A percentile compares a stretch with the other conserved stretches of the same genome.
Conservation (phyloP, 2,113 vertebrate genomes). For the Thalassoma bifasciatum region DNA sequence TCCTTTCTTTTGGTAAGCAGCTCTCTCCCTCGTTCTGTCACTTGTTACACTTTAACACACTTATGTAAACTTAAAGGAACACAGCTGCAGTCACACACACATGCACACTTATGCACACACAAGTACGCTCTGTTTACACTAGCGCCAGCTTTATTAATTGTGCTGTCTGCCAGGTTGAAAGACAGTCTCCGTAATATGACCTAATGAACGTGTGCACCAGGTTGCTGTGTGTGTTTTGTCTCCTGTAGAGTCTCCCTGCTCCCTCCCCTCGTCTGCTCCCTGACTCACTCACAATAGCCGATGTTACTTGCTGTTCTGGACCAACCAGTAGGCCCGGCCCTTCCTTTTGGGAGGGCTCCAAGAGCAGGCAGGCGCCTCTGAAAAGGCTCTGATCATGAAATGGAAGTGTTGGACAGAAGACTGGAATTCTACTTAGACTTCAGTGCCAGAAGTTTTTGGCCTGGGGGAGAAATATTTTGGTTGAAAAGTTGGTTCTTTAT, state of each 20-base stretch:
- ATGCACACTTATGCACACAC: slow-evolving; percentile 11
- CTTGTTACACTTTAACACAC: slow-evolving; percentile 29
- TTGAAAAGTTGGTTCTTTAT: neutral
- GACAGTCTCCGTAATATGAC: slow-evolving; percentile 52
- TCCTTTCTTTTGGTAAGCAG: neutral
- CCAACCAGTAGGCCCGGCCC: slow-evolving; percentile 57
- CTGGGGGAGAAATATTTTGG: slow-evolving; percentile 1
- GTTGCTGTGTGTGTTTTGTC: slow-evolving; percentile 48
- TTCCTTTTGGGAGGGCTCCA: slow-evolving; percentile 60
- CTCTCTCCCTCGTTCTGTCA: slow-evolving; percentile 3
- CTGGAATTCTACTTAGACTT: slow-evolving; percentile 25
- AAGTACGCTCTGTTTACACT: slow-evolving; percentile 45
- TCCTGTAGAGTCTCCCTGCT: slow-evolving; percentile 18
- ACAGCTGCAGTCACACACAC: slow-evolving; percentile 26
- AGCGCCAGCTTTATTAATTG: slow-evolving; percentile 47
- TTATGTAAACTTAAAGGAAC: slow-evolving; percentile 41
- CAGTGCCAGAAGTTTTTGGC: slow-evolving; percentile 1
- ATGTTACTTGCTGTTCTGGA: slow-evolving; percentile 68
- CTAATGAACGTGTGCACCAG: slow-evolving; percentile 39
- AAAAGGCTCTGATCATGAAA: slow-evolving; percentile 36
- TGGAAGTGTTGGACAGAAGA: slow-evolving; percentile 20
- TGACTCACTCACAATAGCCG: slow-evolving; percentile 49
- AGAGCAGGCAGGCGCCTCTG: slow-evolving; percentile 44
- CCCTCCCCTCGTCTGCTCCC: slow-evolving; percentile 30
- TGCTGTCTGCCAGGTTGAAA: slow-evolving; percentile 49